phyloP scores from a whole-genome alignment of 2,888 invertebrate species.

The Tachina fera region DNA sequence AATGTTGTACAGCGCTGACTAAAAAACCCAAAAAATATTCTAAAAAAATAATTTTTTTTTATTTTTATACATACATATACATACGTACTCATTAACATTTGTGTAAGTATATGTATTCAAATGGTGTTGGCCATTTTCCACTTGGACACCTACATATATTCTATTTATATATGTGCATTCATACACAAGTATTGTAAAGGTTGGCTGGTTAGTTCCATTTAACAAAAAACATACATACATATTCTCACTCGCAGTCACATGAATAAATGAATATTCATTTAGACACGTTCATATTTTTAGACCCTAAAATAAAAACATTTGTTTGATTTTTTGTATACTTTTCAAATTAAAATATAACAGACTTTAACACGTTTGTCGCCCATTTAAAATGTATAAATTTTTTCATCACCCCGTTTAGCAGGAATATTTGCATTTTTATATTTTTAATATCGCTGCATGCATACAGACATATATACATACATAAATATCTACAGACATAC shows the following conservation, averaged over 20 bases:
- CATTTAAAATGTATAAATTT: neutral
- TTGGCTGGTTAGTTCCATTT: conserved; percentile 45
- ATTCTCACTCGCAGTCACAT: neutral
- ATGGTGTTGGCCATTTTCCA: conserved; percentile 44
- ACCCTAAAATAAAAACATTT: conserved; percentile 7
- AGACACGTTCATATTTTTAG: conserved; percentile 10
- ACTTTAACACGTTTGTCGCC: conserved; percentile 31
- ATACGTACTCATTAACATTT: neutral
- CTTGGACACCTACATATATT: conserved; percentile 42
- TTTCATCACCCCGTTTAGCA: neutral
- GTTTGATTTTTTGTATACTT: conserved; percentile 6
- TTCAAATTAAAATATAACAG: conserved; percentile 9
- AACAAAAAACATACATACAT: conserved; percentile 4
- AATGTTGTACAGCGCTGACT: conserved; percentile 12
- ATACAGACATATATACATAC: neutral
- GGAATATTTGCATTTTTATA: neutral
- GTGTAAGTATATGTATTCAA: neutral
- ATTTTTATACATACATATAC: no score
- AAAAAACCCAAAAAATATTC: conserved; percentile 38
- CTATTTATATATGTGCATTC: neutral
- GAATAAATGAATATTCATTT: conserved; percentile 20
- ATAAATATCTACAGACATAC: no score
- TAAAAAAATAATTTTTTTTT: conserved; percentile 12
- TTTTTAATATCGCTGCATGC: conserved; percentile 1
- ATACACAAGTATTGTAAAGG: conserved; percentile 22